Evolutionary conservation across 1,140 invertebrate genomes (phyloP).

Genomic region (Heterodera carotae): DNA sequence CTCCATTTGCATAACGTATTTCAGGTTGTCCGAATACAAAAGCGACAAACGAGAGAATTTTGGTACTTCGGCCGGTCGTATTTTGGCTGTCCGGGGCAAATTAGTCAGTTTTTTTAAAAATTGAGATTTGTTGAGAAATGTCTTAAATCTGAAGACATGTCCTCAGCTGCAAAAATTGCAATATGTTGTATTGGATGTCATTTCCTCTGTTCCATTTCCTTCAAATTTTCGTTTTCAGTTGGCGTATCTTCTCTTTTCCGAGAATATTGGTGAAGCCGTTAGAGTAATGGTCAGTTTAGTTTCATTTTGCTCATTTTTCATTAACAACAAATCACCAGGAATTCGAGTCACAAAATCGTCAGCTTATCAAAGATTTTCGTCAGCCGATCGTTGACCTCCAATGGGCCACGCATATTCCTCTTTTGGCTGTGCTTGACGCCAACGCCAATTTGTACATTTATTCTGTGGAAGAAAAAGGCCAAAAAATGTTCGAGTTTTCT

Average conservation of each 20-base stretch:
- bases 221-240: constrained; percentile 17
- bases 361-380: constrained; percentile 50
- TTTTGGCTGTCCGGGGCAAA: constrained; percentile 40
- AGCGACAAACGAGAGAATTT: constrained; percentile 41
- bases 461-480: constrained; percentile 43
- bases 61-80: constrained; percentile 43
- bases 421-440: constrained; percentile 45
- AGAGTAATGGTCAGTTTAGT: constrained; percentile 22
- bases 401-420: constrained; percentile 43
- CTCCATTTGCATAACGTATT: neutral
- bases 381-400: constrained; percentile 40
- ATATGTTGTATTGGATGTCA: no score
- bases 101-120: constrained; percentile 13
- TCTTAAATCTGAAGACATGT: no score
- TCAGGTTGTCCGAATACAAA: constrained; percentile 42
- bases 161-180: no score
- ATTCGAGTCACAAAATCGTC: constrained; percentile 32
- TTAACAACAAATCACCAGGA: constrained; percentile 27
- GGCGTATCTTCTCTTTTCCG: constrained; percentile 51
- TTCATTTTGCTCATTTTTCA: neutral
- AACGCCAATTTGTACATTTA: constrained; percentile 49
- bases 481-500: constrained; percentile 24
- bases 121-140: no score
- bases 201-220: no score
- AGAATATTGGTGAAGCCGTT: constrained; percentile 45